Base-by-base conservation (phyloP, 2,888 invertebrate genomes). In the Aplocera efformata region DNA sequence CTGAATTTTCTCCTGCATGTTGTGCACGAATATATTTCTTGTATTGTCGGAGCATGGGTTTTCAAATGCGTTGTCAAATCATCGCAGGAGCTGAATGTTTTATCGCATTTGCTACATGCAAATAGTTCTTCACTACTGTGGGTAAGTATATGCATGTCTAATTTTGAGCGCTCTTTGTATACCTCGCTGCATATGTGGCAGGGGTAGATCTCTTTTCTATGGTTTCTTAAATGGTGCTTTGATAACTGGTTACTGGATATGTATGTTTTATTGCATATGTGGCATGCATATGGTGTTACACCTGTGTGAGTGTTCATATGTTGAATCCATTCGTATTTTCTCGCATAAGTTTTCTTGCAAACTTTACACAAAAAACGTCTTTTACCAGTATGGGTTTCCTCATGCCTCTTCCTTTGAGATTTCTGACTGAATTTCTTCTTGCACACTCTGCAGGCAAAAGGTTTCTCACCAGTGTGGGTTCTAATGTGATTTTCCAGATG, bases 121-220 rank as follows among this genome's bases (percentile, higher is more conserved):
- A n/a, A 37, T 3, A 37, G 37, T 24, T 37, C 37, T 10, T 43
- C 37, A 0, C 42, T 32, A 0, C 29, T 43, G 7, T 43, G 42
- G 6, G 17, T 37, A 6, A 29, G 32, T 17, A 32, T 24, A 22
- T 43, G 42, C 6, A 5, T 7, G 8, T 21, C 33, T 17, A 43
- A 43, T n/a, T 29, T 20, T 24, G 8, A 10, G 1, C 7, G 7
- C 5, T 25, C 10, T 2, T n/a, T 25, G 9, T 27, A 29, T 25
- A 7, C 25, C 3, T 33, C 27, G 6, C n/a, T n/a, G 26, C 20
- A 22, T 37, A 42, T 6, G 33, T 25, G 9, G 37, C 32, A 33
- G 37, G 37, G 10, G 8, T n/a, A 7, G 13, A 32, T 42, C 7
- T 29, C 32, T 5, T 13, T 10, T 1, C 26, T 32, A 9, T 36